Evolutionary conservation across 2,113 vertebrate genomes (phyloP), one percentile per base, ranked within the genome.

Genomic region (Charadrius vociferus): DNA sequence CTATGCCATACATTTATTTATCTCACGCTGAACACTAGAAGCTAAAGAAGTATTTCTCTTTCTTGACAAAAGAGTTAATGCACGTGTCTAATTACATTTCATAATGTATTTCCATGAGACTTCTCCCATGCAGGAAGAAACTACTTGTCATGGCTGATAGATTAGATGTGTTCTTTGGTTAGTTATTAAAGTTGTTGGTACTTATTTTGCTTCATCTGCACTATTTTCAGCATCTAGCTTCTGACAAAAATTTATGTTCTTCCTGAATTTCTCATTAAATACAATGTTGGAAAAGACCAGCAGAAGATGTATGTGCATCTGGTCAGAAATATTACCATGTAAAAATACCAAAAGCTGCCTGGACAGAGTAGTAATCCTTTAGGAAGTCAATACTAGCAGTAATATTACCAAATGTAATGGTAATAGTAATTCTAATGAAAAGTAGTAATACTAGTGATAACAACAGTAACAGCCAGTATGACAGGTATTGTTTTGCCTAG

Each of bases 181-280:
- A 81, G 55, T 73, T 93, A 67, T 78, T 92, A 78, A 92, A 83
- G 9, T 74, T 82, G 14, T 32, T 93, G 52, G 15, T 63, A 53
- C 47, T 89, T 80, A 61, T 50, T 95, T 63, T 94, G 82, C 88
- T 93, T 88, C 79, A 66, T 74, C 37, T 84, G 26, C 63, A 86
- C 9, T 91, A n/a, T 78, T 97, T 88, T 86, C 14, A n/a, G 22
- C n/a, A 78, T 63, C 12, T 61, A 71, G 74, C 2, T 88, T 5
- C 8, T n/a, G 30, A 84, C 23, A 81, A 61, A 91, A 91, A 93
- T 20, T 32, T 59, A 39, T 75, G 12, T 83, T 92, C 5, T n/a
- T 89, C 15, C 47, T n/a, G 61, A 27, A 52, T 81, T 91, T 94
- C 68, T 79, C 70, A 85, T 89, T 89, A 89, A 81, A 74, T 27